These are phyloP conservation scores for Drosophila diplacantha DNA, from an alignment of 2,888 invertebrate genomes.

Conservation along the genomic window DNA sequence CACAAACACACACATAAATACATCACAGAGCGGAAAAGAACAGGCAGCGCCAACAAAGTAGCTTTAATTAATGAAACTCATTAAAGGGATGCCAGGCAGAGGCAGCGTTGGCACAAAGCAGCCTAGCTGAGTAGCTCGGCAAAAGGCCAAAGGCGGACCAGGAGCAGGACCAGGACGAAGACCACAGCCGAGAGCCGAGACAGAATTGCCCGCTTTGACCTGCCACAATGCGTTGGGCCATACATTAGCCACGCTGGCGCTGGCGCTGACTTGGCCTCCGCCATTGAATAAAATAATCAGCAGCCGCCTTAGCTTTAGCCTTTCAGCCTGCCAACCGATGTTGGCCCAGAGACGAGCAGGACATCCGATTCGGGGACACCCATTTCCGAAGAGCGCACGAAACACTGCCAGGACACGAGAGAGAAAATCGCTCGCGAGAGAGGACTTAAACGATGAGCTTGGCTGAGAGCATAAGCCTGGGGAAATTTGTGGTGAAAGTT, in stretches of 20 bases:
- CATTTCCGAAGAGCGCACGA: conserved; percentile 6
- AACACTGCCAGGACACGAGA: conserved; percentile 4
- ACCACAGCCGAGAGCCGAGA: conserved; percentile 39
- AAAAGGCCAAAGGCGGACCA: conserved; percentile 24
- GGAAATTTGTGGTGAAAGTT: conserved; percentile 31
- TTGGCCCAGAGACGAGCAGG: conserved; percentile 18
- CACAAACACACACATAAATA: conserved; percentile 25
- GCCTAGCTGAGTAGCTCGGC: conserved; percentile 20
- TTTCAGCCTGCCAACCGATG: conserved; percentile 25
- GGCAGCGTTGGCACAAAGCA: conserved; percentile 23
- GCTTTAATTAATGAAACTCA: conserved; percentile 73
- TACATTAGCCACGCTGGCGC: conserved; percentile 58
- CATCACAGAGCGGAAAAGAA: conserved; percentile 30
- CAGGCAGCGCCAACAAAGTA: conserved; percentile 58
- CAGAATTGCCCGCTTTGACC: conserved; percentile 63
- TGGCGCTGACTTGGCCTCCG: conserved; percentile 23
- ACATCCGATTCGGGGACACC: neutral
- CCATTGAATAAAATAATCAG: conserved; percentile 37
- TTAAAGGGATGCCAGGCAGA: conserved; percentile 58
- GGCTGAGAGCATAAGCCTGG: conserved; percentile 35
- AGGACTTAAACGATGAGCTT: conserved; percentile 12
- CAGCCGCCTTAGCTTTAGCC: conserved; percentile 26
- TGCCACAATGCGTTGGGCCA: conserved; percentile 63
- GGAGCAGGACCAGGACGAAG: conserved; percentile 1
- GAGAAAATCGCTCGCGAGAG: neutral